Evolutionary conservation across 2,113 vertebrate genomes (phyloP), one percentile per base, ranked within the genome.

Genomic region (Burhinus oedicnemus): DNA sequence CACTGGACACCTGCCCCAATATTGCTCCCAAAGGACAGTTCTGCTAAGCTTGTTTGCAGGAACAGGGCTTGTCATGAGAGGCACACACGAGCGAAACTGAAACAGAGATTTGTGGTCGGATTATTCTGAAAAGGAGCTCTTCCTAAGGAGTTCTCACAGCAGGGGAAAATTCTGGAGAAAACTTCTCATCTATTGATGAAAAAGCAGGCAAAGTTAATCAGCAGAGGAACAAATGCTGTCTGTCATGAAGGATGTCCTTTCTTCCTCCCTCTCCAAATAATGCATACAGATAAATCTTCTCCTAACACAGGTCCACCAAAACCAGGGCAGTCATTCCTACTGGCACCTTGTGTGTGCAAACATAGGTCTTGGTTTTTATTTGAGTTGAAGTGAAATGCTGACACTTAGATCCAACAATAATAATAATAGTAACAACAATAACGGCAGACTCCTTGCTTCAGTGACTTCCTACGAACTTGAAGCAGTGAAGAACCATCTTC

Each of bases 381-480:
- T 8, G 27, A 29, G 32, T 13, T 15, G 44, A 52, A 27, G 38
- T 23, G 44, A 89, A 87, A 29, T 64, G 8, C 18, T 13, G 44
- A 15, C n/a, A 18, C 52, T 32, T 21, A 34, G 16, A 25, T 30
- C 12, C 13, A 22, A 51, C 4, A 14, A 38, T 44, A 16, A 2
- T 44, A 16, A 2, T 0, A 13, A 42, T 5, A 74, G 4, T 2
- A 66, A 5, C 11, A 47, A 25, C 2, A 58, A 23, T 3, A 69
- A 61, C 2, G 1, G 22, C 51, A 75, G 60, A 22, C 25, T n/a
- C 58, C 47, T n/a, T 13, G 16, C 60, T 81, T 47, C 29, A 19
- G 26, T 12, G 62, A 36, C 19, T 74, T 51, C 44, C 38, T 5
- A 16, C 12, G 15, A 10, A 45, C 20, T 38, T 12, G 10, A 32